These are phyloP conservation scores for Drosophila heteroneura DNA, from an alignment of 2,888 invertebrate species.

Conservation along the genomic window DNA sequence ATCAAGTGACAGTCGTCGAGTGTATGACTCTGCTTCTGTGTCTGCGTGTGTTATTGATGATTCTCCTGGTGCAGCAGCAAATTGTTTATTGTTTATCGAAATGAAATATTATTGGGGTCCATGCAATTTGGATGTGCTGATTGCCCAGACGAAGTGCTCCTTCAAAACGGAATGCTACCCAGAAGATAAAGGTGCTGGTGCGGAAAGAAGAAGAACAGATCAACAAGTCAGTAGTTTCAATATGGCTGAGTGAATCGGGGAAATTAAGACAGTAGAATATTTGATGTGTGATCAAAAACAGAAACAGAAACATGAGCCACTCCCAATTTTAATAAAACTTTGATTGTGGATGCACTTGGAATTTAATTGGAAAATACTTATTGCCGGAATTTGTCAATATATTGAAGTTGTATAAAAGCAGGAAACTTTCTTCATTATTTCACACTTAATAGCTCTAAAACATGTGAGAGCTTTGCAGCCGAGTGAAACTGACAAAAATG, in stretches of 20 bases:
- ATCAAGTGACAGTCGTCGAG: slow-evolving; percentile 37
- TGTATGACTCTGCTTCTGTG: slow-evolving; percentile 3
- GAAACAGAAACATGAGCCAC: neutral
- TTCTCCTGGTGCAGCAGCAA: slow-evolving; percentile 54
- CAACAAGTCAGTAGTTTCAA: neutral
- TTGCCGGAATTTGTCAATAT: too few relatives aligned
- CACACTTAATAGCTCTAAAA: neutral
- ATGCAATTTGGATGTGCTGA: slow-evolving; percentile 73
- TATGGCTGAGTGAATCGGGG: neutral
- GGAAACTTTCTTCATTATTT: neutral
- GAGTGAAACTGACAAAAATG: neutral
- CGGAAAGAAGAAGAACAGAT: neutral
- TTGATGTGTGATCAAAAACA: neutral
- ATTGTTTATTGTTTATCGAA: slow-evolving; percentile 75
- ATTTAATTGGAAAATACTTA: neutral
- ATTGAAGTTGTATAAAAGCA: neutral
- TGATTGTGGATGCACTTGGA: neutral
- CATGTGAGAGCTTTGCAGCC: neutral
- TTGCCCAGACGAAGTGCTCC: slow-evolving; percentile 60
- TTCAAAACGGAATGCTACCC: slow-evolving; percentile 9
- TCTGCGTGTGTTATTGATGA: slow-evolving; percentile 63
- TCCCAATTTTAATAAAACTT: neutral
- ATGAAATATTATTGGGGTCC: slow-evolving; percentile 59
- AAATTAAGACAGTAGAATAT: neutral
- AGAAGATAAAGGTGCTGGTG: neutral